These are phyloP conservation scores for Teleopsis dalmanni DNA, from an alignment of 1,140 invertebrate species.

Conservation along the genomic window DNA sequence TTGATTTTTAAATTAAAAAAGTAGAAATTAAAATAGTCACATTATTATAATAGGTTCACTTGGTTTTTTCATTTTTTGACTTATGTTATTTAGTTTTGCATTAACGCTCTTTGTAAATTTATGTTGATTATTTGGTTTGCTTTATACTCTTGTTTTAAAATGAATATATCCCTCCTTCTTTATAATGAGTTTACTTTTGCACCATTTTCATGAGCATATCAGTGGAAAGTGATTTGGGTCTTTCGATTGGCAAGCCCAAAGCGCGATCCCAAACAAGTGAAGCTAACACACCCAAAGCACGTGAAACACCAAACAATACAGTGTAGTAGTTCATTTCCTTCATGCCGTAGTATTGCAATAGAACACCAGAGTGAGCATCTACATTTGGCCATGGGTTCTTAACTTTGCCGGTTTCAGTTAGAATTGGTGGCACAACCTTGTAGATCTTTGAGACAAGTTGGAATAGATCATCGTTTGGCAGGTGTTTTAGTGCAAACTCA, in stretches of 20 bases:
- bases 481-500: constrained; percentile 90
- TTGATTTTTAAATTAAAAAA: constrained; percentile 8
- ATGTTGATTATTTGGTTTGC: too few relatives aligned
- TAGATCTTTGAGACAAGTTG: constrained; percentile 88
- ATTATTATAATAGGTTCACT: too few relatives aligned
- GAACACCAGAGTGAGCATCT: constrained; percentile 93
- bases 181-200: constrained; percentile 31
- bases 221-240: constrained; percentile 75
- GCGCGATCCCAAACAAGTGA: constrained; percentile 93
- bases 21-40: too few relatives aligned
- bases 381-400: constrained; percentile 99
- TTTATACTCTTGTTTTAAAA: constrained; percentile 4
- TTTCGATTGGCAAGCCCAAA: constrained; percentile 88
- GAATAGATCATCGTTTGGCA: constrained; percentile 87
- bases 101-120: too few relatives aligned
- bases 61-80: too few relatives aligned
- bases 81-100: too few relatives aligned
- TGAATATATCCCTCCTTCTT: background rate
- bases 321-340: constrained; percentile 99
- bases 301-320: constrained; percentile 92
- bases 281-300: constrained; percentile 84
- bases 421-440: constrained; percentile 88
- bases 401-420: constrained; percentile 90
- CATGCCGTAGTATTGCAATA: constrained; percentile 91
- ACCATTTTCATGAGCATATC: constrained; percentile 38